These are phyloP conservation scores for Seira sanloemensis DNA, from an alignment of 2,888 invertebrate species.

Conservation along the genomic window DNA sequence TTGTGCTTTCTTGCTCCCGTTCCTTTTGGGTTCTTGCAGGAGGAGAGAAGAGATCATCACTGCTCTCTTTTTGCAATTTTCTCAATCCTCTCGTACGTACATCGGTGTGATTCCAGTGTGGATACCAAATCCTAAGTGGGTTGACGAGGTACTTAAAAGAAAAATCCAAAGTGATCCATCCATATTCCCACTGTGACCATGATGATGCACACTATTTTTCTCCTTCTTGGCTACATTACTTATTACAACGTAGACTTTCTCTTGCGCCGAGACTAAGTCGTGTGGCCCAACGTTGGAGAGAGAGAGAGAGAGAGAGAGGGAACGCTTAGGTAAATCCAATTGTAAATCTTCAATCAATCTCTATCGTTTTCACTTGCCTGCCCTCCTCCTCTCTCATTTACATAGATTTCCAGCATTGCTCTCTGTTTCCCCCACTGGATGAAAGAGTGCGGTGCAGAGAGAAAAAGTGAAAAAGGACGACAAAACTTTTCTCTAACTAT, in stretches of 20 bases:
- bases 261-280: no score
- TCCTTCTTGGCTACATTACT: background rate
- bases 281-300: no score
- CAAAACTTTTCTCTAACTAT: background rate
- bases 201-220: conserved; percentile 45
- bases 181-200: conserved; percentile 59
- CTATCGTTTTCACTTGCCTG: conserved; percentile 63
- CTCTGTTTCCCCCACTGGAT: conserved; percentile 27
- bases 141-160: conserved; percentile 60
- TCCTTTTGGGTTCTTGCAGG: no score
- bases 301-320: background rate
- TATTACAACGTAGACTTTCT: background rate
- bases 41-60: background rate
- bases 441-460: background rate
- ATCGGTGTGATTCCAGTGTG: conserved; percentile 8
- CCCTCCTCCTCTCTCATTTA: conserved; percentile 60
- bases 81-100: background rate
- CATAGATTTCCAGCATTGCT: conserved; percentile 55
- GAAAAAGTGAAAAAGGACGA: conserved; percentile 2
- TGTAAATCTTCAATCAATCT: conserved; percentile 66
- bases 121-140: conserved; percentile 40
- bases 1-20: no score
- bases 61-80: background rate
- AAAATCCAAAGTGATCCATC: conserved; percentile 59
- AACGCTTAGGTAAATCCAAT: conserved; percentile 61